Conservation (phyloP, 2,113 vertebrate species). For the Brevimyrus niger region DNA sequence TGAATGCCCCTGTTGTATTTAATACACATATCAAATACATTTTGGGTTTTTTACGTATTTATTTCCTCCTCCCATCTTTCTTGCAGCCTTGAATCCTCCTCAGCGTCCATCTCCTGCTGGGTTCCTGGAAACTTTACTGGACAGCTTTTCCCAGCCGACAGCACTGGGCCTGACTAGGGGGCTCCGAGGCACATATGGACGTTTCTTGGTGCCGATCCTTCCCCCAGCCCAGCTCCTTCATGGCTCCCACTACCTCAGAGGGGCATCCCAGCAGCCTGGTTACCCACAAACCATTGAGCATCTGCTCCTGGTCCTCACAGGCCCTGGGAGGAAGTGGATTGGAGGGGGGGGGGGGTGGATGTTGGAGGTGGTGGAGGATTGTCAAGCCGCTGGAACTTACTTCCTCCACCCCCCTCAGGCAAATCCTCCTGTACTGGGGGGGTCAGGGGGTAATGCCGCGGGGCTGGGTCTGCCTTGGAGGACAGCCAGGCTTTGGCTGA, state of each 20-base stretch:
- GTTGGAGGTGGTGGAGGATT: background rate
- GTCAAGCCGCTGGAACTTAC: background rate
- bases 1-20: background rate
- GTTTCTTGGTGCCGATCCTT: background rate
- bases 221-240: background rate
- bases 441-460: background rate
- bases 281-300: background rate
- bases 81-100: background rate
- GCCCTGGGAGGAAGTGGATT: background rate
- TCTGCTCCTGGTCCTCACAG: background rate
- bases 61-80: background rate
- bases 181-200: background rate
- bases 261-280: background rate
- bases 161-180: background rate
- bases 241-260: background rate
- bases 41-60: background rate
- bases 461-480: background rate
- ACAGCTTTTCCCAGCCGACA: background rate
- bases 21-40: background rate
- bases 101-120: background rate
- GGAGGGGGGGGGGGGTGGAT: background rate
- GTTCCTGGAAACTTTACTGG: background rate
- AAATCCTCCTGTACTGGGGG: background rate
- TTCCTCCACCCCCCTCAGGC: background rate
- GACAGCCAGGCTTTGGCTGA: background rate